Conservation (phyloP, 2,797 vertebrate species). For the Trichosurus vulpecula region DNA sequence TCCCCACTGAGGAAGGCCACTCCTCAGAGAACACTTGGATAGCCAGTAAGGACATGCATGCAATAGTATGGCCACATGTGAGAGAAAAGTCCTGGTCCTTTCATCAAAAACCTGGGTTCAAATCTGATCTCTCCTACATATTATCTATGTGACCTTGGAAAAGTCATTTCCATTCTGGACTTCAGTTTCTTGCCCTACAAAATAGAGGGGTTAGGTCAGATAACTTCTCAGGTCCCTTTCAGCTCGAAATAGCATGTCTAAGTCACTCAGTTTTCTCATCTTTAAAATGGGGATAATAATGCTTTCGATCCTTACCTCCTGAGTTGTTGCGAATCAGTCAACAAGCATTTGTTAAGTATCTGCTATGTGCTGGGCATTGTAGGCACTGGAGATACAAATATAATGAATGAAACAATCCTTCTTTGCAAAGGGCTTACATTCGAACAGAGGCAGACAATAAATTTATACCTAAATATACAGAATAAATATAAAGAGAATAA, state of each 20-base stretch:
- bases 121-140: neutral
- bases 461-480: neutral
- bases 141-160: neutral
- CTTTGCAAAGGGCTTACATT: neutral
- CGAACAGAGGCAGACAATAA: neutral
- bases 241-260: neutral
- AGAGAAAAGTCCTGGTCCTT: neutral
- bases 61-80: neutral
- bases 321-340: neutral
- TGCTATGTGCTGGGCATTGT: neutral
- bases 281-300: neutral
- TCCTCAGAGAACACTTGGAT: neutral
- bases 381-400: neutral
- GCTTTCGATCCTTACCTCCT: neutral
- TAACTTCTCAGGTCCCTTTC: neutral
- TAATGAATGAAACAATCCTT: neutral
- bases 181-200: neutral
- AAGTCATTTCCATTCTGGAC: neutral
- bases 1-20: neutral
- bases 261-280: neutral
- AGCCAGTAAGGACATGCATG: neutral
- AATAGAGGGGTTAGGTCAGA: neutral
- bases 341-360: neutral
- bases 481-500: neutral
- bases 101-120: neutral